Base-by-base conservation (phyloP, 2,888 invertebrate genomes). In the Cactoblastis cactorum region DNA sequence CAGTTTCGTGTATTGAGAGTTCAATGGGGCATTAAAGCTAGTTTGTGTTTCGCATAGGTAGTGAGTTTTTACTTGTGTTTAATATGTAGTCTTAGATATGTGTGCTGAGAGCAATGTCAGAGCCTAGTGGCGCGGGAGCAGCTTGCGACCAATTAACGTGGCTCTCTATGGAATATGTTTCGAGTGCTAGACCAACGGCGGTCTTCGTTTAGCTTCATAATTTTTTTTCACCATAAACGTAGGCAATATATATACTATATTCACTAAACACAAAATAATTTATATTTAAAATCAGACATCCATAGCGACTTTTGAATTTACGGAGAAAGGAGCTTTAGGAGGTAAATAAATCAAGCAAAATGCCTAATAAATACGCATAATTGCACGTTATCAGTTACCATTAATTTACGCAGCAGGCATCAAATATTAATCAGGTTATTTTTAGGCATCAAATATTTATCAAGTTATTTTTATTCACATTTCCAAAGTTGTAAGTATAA, bases 81-180 rank as follows among this genome's bases (percentile, higher is more conserved):
- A 62, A 56, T 56, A 55, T 58, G 57, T 61, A 52, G 61, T 49
- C 51, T 53, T 55, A 57, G 61, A 34, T 34, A 34, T 3, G 28
- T 24, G 17, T 19, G 19, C 18, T 19, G 8, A 12, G 22, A 32
- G 22, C 28, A 9, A 35, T 15, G 35, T 35, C 35, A 3, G 12
- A 15, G 18, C 35, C 22, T 22, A 6, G 14, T 12, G 58, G 54
- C 59, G 67, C 56, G 65, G 61, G 62, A 62, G 68, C 67, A 77
- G 74, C 77, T 69, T 74, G 63, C 71, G 71, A 74, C 76, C 81
- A 85, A 84, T 86, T 84, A 86, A 77, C 80, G 81, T 77, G 62
- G 67, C 72, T 78, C 69, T 78, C 73, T 72, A 73, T 77, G 73
- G 64, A 68, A 70, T 70, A 71, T 69, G 71, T 73, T 71, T 69